phyloP scores from a whole-genome alignment of 2,797 vertebrate genomes.

The Danio jaintianensis region DNA sequence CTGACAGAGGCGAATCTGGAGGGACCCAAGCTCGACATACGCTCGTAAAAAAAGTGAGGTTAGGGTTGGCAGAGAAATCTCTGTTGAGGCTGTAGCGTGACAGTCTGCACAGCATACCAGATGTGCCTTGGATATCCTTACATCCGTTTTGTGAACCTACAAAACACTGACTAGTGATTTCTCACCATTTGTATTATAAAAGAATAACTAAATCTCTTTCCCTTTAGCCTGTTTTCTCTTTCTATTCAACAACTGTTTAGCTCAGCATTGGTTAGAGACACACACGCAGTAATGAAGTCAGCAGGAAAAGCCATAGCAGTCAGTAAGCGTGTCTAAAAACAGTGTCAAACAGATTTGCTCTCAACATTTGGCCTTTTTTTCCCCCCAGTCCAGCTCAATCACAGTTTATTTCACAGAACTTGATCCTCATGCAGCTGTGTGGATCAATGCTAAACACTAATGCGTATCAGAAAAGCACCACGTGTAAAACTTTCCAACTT shows the following conservation, averaged over 20 bases:
- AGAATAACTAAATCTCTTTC: slow-evolving; percentile 17
- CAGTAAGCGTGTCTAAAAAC: slow-evolving; percentile 28
- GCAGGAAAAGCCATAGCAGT: slow-evolving; percentile 27
- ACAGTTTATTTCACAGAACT: slow-evolving; percentile 25
- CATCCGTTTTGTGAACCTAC: slow-evolving; percentile 43
- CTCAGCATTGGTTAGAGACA: slow-evolving; percentile 2
- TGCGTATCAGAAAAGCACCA: neutral
- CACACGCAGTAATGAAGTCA: slow-evolving; percentile 36
- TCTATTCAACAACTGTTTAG: slow-evolving; percentile 28
- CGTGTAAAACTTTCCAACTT: slow-evolving; percentile 5
- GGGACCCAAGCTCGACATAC: slow-evolving; percentile 29
- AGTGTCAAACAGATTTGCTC: slow-evolving; percentile 9
- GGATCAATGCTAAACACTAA: slow-evolving; percentile 19
- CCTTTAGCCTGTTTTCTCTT: slow-evolving; percentile 18
- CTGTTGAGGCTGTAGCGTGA: slow-evolving; percentile 9
- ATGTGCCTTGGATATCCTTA: slow-evolving; percentile 17
- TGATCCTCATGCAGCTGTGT: slow-evolving; percentile 31
- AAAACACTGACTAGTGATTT: slow-evolving; percentile 42
- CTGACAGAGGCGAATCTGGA: slow-evolving; percentile 9
- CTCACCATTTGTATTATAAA: slow-evolving; percentile 13
- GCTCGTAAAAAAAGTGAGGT: slow-evolving; percentile 19
- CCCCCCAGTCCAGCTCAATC: neutral
- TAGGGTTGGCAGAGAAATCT: slow-evolving; percentile 24
- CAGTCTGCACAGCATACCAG: slow-evolving; percentile 31
- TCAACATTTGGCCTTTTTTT: slow-evolving; percentile 9